Base-by-base conservation (phyloP, 2,797 vertebrate genomes). In the Karalla daura region DNA sequence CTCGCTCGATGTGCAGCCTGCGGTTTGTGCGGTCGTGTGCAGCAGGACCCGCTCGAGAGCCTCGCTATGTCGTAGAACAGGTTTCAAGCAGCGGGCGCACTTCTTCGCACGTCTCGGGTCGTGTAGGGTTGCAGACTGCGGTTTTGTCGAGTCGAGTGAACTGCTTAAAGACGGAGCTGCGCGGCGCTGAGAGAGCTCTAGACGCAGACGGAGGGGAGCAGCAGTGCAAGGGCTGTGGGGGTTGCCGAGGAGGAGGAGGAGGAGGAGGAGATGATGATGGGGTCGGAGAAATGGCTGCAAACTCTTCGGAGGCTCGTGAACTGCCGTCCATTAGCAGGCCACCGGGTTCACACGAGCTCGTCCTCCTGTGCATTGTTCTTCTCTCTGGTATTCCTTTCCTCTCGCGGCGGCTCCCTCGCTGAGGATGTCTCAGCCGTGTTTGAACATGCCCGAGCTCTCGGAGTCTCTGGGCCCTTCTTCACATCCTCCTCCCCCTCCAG, bases 31-130 rank as follows among this genome's bases (percentile, higher is more conserved):
- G 79, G 46, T 47, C 23, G 41, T 44, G 21, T 62, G 76, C 71
- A 60, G 33, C 7, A 18, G n/a, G 63, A 62, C 76, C 55, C 30
- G 60, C 68, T 76, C 21, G 41, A 51, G 44, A 65, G 1, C 45
- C 24, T 8, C 43, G 76, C 65, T 70, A 84, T 89, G 81, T 55
- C 68, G 86, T 72, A 45, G 61, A 87, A 82, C 86, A 40, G 82
- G 89, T 91, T 88, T 54, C 20, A 23, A 33, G 41, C n/a, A n/a
- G n/a, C n/a, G n/a, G n/a, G n/a, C n/a, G n/a, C 39, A 32, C 36
- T 30, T 36, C 54, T 18, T 33, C 0, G 4, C 35, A 51, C 1
- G 25, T 27, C 8, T 41, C 68, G 41, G 30, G 25, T 36, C 14
- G 33, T 71, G 59, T 44, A 17, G 11, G 17, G 27, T 27, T 54